Base-by-base conservation (phyloP, 2,888 invertebrate species). In the Athalia rosae region DNA sequence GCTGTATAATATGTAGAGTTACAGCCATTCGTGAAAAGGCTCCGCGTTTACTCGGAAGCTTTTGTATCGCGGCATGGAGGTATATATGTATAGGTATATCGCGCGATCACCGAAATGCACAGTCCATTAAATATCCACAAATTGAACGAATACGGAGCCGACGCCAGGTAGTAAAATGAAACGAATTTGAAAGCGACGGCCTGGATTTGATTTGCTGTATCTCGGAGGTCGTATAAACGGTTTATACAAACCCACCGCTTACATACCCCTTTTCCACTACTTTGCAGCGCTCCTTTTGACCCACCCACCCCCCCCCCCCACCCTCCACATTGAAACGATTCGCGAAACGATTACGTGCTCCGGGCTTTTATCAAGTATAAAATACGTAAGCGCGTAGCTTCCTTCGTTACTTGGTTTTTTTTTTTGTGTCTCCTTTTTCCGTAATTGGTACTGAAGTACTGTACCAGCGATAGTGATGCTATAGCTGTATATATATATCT, bases 141-240 rank as follows among this genome's bases (percentile, higher is more conserved):
- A 71, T 71, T 71, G 71, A 71, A 71, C 56, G 71, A 45, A 71
- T 58, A 76, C 63, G 56, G 76, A 66, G 58, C 45, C 7, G 15
- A 13, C 28, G 28, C 28, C 28, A 28, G 28, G 28, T 47, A 53
- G 64, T 76, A 76, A 76, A 76, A 66, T 76, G 64, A 66, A 66
- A 66, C 28, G 76, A 76, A 76, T 76, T 48, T 50, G 50, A 53
- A 76, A 76, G 50, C 53, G 63, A 53, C 61, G 63, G 50, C 13
- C 76, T 62, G 76, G 76, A 76, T 76, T 76, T 76, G 76, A 76
- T 76, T 76, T 66, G 53, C 76, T 76, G 76, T 66, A 66, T 63
- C 64, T 56, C 13, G 45, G 13, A 41, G 64, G 64, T 56, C 66
- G 76, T 76, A 76, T 76, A 76, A 76, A 64, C 28, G 28, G 28